Base-by-base conservation (phyloP, 2,888 invertebrate genomes). In the Leptinotarsa tumamoca region DNA sequence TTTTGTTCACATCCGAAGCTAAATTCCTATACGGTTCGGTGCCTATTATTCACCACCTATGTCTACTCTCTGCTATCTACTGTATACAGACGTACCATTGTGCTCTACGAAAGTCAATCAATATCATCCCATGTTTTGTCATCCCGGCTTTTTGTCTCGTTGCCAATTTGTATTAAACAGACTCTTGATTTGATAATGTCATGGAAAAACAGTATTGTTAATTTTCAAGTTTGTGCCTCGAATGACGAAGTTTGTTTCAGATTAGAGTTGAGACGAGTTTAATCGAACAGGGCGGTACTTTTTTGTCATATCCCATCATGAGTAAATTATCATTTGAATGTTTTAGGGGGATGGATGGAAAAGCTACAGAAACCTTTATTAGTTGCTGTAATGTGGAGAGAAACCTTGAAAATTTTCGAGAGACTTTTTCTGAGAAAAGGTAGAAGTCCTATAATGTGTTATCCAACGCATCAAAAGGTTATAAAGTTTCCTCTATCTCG, bases 161-260 rank as follows among this genome's bases (percentile, higher is more conserved):
- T 83, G 83, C 82, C 83, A 83, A 83, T 78, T 82, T 80, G 80
- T 80, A 84, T 83, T 83, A 82, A 83, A 84, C 78, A 82, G 82
- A 80, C 82, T 81, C 80, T n/a, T 33, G 2, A 33, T 33, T 78
- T 81, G 79, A 82, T 83, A 83, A 82, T 78, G 71, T 71, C 70
- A 78, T 66, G 68, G 75, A 78, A 78, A 75, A 75, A 75, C 72
- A 72, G 63, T 67, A 75, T 71, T 72, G 73, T 70, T 76, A 23
- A 54, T 43, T 54, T 69, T 76, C 18, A 50, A 75, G 51, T 69
- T 67, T 68, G 72, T 54, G 76, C 78, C 77, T 79, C 81, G 79
- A 80, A 58, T 27, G 58, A 15, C 15, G 58, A 81, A 79, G 80
- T 81, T 79, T 77, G 68, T 63, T 63, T 43, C 63, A 63, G n/a